phyloP scores from a whole-genome alignment of 1,140 invertebrate genomes.

The Zaprionus ghesquierei region DNA sequence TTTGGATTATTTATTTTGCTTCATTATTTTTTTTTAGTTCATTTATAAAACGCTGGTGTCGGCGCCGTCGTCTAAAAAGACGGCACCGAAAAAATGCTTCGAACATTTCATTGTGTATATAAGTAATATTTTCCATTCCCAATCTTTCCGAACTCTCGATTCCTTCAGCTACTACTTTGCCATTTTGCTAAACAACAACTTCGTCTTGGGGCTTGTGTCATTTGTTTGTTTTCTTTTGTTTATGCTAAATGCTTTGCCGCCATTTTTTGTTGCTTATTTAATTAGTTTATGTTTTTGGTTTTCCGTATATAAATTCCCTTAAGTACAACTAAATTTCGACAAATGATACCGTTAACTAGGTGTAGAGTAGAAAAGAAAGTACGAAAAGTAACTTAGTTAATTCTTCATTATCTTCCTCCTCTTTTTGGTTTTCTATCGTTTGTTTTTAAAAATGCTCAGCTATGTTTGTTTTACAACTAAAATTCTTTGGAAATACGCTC shows the following conservation, averaged over 20 bases:
- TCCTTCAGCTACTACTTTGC: background rate
- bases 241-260: conserved; percentile 74
- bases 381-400: conserved; percentile 71
- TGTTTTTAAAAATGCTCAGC: conserved; percentile 65
- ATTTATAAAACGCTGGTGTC: conserved; percentile 72
- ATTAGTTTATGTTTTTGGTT: conserved; percentile 48
- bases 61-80: conserved; percentile 65
- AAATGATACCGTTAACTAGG: conserved; percentile 68
- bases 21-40: conserved; percentile 8
- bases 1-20: conserved; percentile 22
- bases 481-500: conserved; percentile 82
- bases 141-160: background rate
- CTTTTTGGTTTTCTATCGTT: conserved; percentile 2
- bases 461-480: conserved; percentile 72
- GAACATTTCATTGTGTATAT: conserved; percentile 66
- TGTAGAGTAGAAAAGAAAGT: conserved; percentile 74
- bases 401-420: conserved; percentile 38
- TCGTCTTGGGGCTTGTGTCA: conserved; percentile 29
- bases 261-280: conserved; percentile 16
- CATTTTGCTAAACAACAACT: background rate
- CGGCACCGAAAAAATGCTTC: conserved; percentile 76
- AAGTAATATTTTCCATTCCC: conserved; percentile 13
- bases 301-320: conserved; percentile 63
- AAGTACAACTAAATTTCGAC: conserved; percentile 63
- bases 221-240: conserved; percentile 60